Conservation (phyloP, 1,140 invertebrate genomes). For the Mycetomoellerius zeteki region DNA sequence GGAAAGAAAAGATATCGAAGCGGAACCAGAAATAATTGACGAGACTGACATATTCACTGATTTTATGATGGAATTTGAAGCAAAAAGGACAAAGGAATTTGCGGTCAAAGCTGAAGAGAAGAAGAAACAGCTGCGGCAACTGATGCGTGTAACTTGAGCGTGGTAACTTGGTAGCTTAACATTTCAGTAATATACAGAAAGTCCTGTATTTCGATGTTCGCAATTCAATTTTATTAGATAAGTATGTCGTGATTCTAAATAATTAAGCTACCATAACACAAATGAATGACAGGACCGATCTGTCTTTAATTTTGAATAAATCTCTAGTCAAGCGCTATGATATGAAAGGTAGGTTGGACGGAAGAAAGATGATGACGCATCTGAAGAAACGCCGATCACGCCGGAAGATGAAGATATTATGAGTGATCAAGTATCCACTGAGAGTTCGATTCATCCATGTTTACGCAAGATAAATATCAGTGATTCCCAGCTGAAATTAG, state of each 20-base stretch:
- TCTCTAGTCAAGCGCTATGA: background rate
- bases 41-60: slow-evolving; percentile 30
- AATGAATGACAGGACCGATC: background rate
- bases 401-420: slow-evolving; percentile 58
- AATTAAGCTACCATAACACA: slow-evolving; percentile 2
- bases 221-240: background rate
- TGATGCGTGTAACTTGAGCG: slow-evolving; percentile 71
- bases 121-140: slow-evolving; percentile 42
- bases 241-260: background rate
- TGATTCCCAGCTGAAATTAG: slow-evolving; percentile 73
- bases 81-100: slow-evolving; percentile 15
- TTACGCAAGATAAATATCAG: slow-evolving; percentile 73
- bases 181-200: background rate
- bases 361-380: slow-evolving; percentile 40
- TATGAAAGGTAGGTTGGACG: slow-evolving; percentile 23
- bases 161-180: slow-evolving; percentile 34
- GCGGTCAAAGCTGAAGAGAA: slow-evolving; percentile 8
- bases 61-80: slow-evolving; percentile 5
- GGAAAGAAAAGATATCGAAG: slow-evolving; percentile 2
- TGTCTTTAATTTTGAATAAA: background rate
- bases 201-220: background rate
- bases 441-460: slow-evolving; percentile 67
- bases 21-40: slow-evolving; percentile 14
- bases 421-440: slow-evolving; percentile 37
- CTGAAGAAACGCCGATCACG: slow-evolving; percentile 72